A percentile compares a stretch with the other conserved stretches of the same genome.
These are phyloP conservation scores for Beris morrisii DNA, from an alignment of 2,888 invertebrate genomes.

Conservation along the genomic window DNA sequence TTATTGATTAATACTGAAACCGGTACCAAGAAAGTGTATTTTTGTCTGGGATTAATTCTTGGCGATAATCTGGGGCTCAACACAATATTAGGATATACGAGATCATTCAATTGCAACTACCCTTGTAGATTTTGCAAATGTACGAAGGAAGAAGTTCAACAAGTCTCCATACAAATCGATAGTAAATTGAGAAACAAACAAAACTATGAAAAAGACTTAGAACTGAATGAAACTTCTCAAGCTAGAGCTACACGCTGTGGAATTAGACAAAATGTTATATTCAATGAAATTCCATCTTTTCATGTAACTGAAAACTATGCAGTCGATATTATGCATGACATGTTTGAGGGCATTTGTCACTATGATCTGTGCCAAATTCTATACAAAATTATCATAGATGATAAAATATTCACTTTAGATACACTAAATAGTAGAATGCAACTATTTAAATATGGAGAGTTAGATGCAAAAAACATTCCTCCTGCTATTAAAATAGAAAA, in stretches of 20 bases:
- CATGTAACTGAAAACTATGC: conserved; percentile 23
- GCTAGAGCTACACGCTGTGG: conserved; percentile 10
- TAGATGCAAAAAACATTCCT: conserved; percentile 23
- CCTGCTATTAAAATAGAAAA: conserved; percentile 8
- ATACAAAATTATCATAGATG: conserved; percentile 17
- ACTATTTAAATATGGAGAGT: conserved; percentile 23
- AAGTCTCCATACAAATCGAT: conserved; percentile 1
- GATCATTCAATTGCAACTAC: conserved; percentile 19
- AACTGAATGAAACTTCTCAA: neutral
- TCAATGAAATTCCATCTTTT: conserved; percentile 29
- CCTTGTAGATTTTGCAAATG: conserved; percentile 23
- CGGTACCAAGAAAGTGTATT: neutral
- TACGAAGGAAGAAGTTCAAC: conserved; percentile 9
- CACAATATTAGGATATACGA: conserved; percentile 17
- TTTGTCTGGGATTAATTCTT: conserved; percentile 21
- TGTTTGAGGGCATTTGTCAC: conserved; percentile 32
- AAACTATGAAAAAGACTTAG: conserved; percentile 18
- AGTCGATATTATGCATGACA: conserved; percentile 34
- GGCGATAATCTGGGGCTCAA: conserved; percentile 32
- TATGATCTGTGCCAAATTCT: conserved; percentile 31
- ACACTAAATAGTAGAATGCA: conserved; percentile 25
- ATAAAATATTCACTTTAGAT: conserved; percentile 24
- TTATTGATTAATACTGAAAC: conserved; percentile 13
- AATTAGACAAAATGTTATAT: conserved; percentile 24
- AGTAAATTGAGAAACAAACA: neutral